Evolutionary conservation across 2,888 invertebrate species (phyloP).

Genomic region (Anarsia innoxiella): DNA sequence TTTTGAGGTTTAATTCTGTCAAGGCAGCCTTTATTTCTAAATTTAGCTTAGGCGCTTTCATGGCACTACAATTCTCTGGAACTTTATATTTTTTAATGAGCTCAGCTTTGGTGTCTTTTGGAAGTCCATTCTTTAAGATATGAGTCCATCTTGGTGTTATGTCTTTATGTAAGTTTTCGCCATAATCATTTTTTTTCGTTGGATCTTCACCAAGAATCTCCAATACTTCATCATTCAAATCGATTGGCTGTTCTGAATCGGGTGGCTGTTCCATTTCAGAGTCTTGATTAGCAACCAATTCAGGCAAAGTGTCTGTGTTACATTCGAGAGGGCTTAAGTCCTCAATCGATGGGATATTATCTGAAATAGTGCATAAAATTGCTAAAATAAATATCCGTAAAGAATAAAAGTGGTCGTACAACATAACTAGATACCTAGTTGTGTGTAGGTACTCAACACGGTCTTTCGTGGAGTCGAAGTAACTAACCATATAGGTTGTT

Average conservation of each 20-base stretch:
- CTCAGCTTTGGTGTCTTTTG: constrained; percentile 8
- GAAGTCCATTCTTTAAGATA: constrained; percentile 12
- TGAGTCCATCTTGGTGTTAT: constrained; percentile 10
- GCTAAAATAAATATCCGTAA: no score
- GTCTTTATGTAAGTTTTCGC: constrained; percentile 10
- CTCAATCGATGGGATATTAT: no score
- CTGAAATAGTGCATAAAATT: no score
- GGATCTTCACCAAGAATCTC: constrained; percentile 8
- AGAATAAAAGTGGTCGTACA: no score
- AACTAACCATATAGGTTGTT: no score
- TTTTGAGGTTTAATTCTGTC: constrained; percentile 13
- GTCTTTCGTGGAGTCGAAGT: no score
- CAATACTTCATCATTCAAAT: background rate
- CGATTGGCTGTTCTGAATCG: background rate
- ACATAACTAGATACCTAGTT: no score
- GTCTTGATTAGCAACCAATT: no score
- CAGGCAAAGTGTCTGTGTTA: no score
- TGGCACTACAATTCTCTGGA: constrained; percentile 15
- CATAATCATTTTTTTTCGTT: background rate
- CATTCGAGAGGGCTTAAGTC: no score
- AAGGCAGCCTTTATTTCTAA: constrained; percentile 17
- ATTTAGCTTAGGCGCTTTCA: constrained; percentile 17
- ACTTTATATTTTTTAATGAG: constrained; percentile 15
- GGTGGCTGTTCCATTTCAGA: no score
- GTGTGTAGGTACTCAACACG: no score